These are phyloP conservation scores for Drosophila hamatofila DNA, from an alignment of 2,888 invertebrate species.

Conservation along the genomic window DNA sequence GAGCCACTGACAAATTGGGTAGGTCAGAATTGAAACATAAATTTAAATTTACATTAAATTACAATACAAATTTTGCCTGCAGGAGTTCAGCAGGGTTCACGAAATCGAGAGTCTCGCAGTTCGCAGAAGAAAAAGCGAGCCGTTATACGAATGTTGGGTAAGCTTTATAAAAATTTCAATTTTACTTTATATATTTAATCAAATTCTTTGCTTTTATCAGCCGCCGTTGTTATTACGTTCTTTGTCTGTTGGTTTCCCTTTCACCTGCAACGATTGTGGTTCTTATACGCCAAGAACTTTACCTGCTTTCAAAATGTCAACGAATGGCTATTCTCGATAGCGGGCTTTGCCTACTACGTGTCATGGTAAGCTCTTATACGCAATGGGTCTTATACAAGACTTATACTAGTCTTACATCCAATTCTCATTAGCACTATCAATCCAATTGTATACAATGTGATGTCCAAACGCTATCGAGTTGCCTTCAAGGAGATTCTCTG, in stretches of 20 bases:
- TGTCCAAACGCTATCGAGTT: slow-evolving; percentile 91
- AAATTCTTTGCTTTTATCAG: slow-evolving; percentile 85
- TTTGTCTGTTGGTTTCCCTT: slow-evolving; percentile 99
- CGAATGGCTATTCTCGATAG: slow-evolving; percentile 91
- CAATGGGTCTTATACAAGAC: neutral
- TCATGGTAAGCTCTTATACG: slow-evolving; percentile 85
- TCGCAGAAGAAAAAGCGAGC: slow-evolving; percentile 91
- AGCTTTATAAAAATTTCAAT: slow-evolving; percentile 52
- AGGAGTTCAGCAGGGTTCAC: slow-evolving; percentile 87
- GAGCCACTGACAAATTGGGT: slow-evolving; percentile 86
- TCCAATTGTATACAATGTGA: slow-evolving; percentile 94
- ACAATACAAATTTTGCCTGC: slow-evolving; percentile 11
- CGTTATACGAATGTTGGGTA: slow-evolving; percentile 93
- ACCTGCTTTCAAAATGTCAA: slow-evolving; percentile 89
- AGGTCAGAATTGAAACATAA: slow-evolving; percentile 1
- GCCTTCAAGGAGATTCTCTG: slow-evolving; percentile 92
- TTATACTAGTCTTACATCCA: neutral
- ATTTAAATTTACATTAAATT: neutral
- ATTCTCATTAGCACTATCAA: slow-evolving; percentile 90
- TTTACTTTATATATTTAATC: neutral
- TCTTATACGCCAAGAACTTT: slow-evolving; percentile 89
- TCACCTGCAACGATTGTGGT: slow-evolving; percentile 95
- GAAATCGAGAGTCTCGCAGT: slow-evolving; percentile 89
- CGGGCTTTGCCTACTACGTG: slow-evolving; percentile 93
- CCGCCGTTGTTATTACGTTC: slow-evolving; percentile 96